Evolutionary conservation across 2,888 invertebrate species (phyloP).

Genomic region (Didymodactylos carnosus): DNA sequence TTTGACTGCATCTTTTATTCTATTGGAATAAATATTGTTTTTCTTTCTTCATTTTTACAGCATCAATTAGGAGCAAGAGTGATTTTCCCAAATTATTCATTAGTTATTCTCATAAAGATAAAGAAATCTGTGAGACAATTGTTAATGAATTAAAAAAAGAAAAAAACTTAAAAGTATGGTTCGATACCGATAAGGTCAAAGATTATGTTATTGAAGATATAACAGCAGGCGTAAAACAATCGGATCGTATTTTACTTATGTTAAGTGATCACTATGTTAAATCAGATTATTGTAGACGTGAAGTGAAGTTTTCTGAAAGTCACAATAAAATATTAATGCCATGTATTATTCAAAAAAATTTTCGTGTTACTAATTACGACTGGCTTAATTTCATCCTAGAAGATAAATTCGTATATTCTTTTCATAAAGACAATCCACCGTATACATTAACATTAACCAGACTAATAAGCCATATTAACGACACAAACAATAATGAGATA

Average conservation of each 20-base stretch:
- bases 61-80: too few species aligned
- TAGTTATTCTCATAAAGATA: background rate
- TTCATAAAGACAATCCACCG: background rate
- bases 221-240: background rate
- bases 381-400: background rate
- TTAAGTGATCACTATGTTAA: background rate
- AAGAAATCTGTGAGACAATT: background rate
- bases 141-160: background rate
- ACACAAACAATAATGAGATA: background rate
- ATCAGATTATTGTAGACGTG: background rate
- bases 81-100: background rate
- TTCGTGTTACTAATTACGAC: background rate
- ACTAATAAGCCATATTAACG: background rate
- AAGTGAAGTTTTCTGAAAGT: background rate
- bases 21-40: background rate
- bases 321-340: background rate
- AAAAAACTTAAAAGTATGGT: background rate
- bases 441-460: background rate
- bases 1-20: too few species aligned
- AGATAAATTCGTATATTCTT: background rate
- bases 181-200: background rate
- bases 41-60: background rate
- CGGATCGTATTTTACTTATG: background rate
- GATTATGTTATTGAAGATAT: background rate
- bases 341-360: background rate